Evolutionary conservation across 2,888 invertebrate genomes (phyloP), one percentile per base, ranked within the genome.

Genomic region (Drosophila colorata): DNA sequence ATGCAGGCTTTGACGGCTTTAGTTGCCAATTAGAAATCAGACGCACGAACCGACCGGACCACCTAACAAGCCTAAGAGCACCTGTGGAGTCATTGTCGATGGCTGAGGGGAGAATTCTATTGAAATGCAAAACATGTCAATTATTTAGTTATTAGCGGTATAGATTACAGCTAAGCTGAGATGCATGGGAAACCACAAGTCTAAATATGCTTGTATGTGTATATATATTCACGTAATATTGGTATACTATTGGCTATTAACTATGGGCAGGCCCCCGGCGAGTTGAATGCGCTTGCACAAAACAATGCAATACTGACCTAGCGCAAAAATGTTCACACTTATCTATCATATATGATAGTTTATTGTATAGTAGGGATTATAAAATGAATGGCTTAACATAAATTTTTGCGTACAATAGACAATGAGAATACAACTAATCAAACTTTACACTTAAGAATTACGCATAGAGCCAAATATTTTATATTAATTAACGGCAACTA

Each of bases 121-220:
- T 72, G 55, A 71, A 74, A 69, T 63, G 48, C 59, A 63, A 73
- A 49, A 49, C 64, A 28, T 43, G 68, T 38, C 75, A 72, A 69
- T 65, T 70, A 71, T 23, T 20, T 4, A 8, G 28, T 47, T 47
- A 85, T 49, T 64, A 83, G 52, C 64, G 44, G 18, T 48, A 53
- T 55, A 52, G 67, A 69, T 66, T 53, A 66, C 23, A 55, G 25
- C 43, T 61, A 13, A 33, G 40, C 52, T 37, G 20, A 13, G 33
- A 25, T 23, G 11, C 52, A 52, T 52, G 85, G 74, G 74, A 77
- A 87, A 78, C 58, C 65, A 38, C 51, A 46, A 35, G 23, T 38
- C 11, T 6, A 9, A 16, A 18, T n/a, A n/a, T 9, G n/a, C 6
- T 4, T 23, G n/a, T 23, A 13, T n/a, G 11, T 35, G 14, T 3